Base-by-base conservation (phyloP, 2,113 vertebrate species). In the Cyanistes caeruleus region DNA sequence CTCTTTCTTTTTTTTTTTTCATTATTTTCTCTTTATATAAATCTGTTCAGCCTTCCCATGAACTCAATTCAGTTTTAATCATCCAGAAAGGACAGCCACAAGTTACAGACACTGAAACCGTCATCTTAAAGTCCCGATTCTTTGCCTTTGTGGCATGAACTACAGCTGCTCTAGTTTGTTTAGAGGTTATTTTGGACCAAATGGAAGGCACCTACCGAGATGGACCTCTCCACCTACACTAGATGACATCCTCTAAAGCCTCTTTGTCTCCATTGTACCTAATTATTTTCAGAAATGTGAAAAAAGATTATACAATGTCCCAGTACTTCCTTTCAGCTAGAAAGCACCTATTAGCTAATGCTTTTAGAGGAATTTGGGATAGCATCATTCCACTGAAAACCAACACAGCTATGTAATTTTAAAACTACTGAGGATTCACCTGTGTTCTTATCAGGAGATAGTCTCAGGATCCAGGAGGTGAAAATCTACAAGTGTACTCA, bases 1-100 rank as follows among this genome's bases (percentile, higher is more conserved):
- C 0, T 8, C 0, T 15, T 11, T 28, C 37, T 37, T 39, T 39
- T 39, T 37, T 2, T 11, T 31, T 13, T 46, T 24, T 1, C 4
- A 8, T 10, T 31, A 4, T 55, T 63, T 22, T 37, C 3, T 31
- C 37, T 18, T 3, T 7, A 17, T 21, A 9, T 39, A 49, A 43
- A 49, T 1, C 4, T 43, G 1, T 15, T 5, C 7, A 43, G 1
- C 7, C 78, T 81, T 5, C 3, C 14, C 9, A 27, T 17, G 16
- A 64, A 84, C 39, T 25, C 15, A 28, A 2, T n/a, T 53, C 11
- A 59, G 2, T 2, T 87, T 77, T 53, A 68, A 4, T 48, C 7
- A 53, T 22, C 11, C 22, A 51, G 43, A 93, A 76, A 73, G 2
- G 13, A 68, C 3, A 41, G 10, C 25, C 43, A 22, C 37, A 1